Evolutionary conservation across 1,140 invertebrate species (phyloP), one percentile per base, ranked within the genome.

Genomic region (Drosophila nebulosa): DNA sequence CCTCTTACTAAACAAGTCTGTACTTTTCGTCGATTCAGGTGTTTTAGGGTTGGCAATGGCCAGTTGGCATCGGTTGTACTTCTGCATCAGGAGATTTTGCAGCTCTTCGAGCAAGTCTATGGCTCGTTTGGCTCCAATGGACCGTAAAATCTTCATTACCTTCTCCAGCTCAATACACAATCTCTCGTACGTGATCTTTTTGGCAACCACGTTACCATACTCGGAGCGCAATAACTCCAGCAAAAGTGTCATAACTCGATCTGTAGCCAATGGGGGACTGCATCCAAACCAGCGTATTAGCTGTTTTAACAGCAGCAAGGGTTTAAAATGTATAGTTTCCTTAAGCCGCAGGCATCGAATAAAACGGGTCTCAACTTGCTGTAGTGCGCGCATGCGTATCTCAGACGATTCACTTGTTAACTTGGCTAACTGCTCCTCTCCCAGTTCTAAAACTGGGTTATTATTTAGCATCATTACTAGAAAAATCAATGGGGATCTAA

Each of bases 271-370:
- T 0, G 52, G 52, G 0, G 90, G 90, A 14, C 55, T 55, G 12
- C 51, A 51, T 0, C 58, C 77, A 53, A 91, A 90, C 90, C 90
- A 91, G 5, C 88, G 84, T n/a, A 91, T 91, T 0, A 91, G 53
- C 12, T 91, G 88, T 36, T 91, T 91, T 2, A 78, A 62, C 4
- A 91, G 30, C n/a, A 76, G 16, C 4, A 79, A 58, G 4, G 85
- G 69, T 21, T 90, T 86, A 2, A 91, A 79, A 7, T 62, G 55
- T 0, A 90, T 70, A 0, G 4, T 21, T 64, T 73, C 74, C 24
- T 65, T 67, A 24, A 79, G 65, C 16, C 64, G 61, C 9, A 89
- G 52, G n/a, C 76, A 65, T 9, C 79, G 74, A 6, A 74, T 68
- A 16, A 91, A 60, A 24, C 78, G 74, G 9, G 73, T 67, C 42